Percentiles rank a stretch among this genome's conserved stretches.
These are phyloP conservation scores for Geodia barretti DNA, from an alignment of 37 sponge, comb jelly and placozoan genomes.

Conservation along the genomic window DNA sequence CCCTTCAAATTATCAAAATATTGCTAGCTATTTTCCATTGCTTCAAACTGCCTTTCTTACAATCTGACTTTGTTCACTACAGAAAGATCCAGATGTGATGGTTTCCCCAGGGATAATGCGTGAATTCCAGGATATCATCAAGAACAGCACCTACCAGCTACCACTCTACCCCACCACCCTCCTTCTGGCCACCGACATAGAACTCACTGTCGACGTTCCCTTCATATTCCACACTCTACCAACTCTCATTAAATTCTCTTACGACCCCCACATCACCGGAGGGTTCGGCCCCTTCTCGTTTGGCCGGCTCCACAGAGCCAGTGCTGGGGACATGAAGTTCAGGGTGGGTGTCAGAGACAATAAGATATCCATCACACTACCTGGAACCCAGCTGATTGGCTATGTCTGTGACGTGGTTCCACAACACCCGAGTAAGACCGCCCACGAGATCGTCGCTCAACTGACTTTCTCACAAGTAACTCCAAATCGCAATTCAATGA, in stretches of 20 bases:
- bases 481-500: neutral
- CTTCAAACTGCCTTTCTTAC: no score
- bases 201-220: neutral
- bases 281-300: constrained; percentile 19
- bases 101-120: neutral
- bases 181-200: constrained; percentile 6
- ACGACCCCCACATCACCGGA: neutral
- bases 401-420: constrained; percentile 20
- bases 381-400: constrained; percentile 16
- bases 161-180: constrained; percentile 5
- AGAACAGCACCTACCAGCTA: neutral
- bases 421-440: neutral
- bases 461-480: neutral
- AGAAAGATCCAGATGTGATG: no score
- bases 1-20: no score
- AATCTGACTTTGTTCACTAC: no score
- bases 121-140: neutral
- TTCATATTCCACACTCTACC: constrained; percentile 3
- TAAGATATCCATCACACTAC: constrained; percentile 8
- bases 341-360: neutral
- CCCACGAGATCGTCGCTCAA: neutral
- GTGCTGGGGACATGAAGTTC: neutral
- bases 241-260: neutral
- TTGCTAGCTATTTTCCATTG: no score
- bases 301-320: neutral